Base-by-base conservation (phyloP, 1,140 invertebrate species). In the Anoplolepis gracilipes region DNA sequence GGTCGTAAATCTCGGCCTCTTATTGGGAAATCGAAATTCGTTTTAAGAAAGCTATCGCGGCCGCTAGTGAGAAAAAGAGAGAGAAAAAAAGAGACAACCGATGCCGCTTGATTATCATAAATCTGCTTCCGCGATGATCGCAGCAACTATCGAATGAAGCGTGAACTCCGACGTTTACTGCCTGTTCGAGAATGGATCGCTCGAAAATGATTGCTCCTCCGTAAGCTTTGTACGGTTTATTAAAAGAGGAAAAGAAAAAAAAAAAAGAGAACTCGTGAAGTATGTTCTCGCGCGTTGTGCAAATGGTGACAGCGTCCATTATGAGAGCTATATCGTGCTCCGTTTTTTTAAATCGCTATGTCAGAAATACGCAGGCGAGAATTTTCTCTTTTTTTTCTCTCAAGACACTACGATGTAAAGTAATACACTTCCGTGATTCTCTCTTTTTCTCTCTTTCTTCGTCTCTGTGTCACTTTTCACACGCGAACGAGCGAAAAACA, bases 21-120 rank as follows among this genome's bases (percentile, higher is more conserved):
- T 90, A 90, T 89, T 87, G 86, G 89, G 78, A 90, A 90, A 90
- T 90, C 86, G 85, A 89, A 79, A 89, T 90, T 87, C 86, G 77
- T 59, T 85, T 78, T 67, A 67, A 78, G 62, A 57, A 90, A 85
- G 76, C 78, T 76, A 81, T 86, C 61, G 69, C 61, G 69, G 84
- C 42, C 57, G 36, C 30, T 19, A 64, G 25, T 39, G 42, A n/a
- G 36, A 16, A 22, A 46, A 25, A 19, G 33, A 36, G 39, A 61
- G 39, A 28, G 46, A 62, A 42, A 11, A 30, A 72, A 62, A 69
- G 39, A 57, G 33, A 77, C 36, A 55, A 53, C 67, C 87, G 49
- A 88, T 89, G 61, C 85, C 79, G 39, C 59, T 90, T 90, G 89
- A 90, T 90, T 90, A 90, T 75, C 89, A 75, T 90, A 90, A 90